phyloP scores from a whole-genome alignment of 2,797 vertebrate species.

The Rhinoraja longicauda region DNA sequence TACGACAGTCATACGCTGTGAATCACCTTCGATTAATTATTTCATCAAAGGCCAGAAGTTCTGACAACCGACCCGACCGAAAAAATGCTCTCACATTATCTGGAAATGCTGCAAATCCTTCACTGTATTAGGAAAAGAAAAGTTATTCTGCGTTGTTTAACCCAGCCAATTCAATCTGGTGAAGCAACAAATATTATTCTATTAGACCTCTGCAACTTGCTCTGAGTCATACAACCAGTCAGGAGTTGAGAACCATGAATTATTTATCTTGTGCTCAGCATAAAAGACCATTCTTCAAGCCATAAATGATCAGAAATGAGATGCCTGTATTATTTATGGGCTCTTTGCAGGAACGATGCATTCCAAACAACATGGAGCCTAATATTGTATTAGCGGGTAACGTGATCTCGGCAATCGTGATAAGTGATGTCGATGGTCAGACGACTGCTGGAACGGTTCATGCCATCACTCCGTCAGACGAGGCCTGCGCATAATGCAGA shows the following conservation, averaged over 20 bases:
- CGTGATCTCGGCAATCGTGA: background rate
- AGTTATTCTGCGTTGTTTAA: background rate
- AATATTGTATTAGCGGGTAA: constrained; percentile 7
- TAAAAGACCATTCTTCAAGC: constrained; percentile 39
- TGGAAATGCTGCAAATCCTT: constrained; percentile 6
- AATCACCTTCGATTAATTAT: constrained; percentile 4
- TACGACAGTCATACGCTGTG: background rate
- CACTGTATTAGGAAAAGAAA: background rate
- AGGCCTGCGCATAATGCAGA: background rate
- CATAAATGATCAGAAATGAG: constrained; percentile 45
- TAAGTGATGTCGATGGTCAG: background rate
- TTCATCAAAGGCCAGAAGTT: background rate
- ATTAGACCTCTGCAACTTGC: background rate
- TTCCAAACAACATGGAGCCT: background rate
- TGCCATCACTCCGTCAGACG: background rate
- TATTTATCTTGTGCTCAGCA: constrained; percentile 47
- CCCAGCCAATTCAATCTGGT: background rate
- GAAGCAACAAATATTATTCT: constrained; percentile 19
- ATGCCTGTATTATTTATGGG: background rate
- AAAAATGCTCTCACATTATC: background rate
- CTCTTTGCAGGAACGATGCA: background rate
- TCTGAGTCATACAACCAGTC: constrained; percentile 42
- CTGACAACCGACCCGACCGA: background rate
- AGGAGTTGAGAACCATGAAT: constrained; percentile 47
- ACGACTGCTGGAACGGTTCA: background rate